Evolutionary conservation across 2,797 vertebrate species (phyloP), one percentile per base, ranked within the genome.

Genomic region (Nannoperca australis): DNA sequence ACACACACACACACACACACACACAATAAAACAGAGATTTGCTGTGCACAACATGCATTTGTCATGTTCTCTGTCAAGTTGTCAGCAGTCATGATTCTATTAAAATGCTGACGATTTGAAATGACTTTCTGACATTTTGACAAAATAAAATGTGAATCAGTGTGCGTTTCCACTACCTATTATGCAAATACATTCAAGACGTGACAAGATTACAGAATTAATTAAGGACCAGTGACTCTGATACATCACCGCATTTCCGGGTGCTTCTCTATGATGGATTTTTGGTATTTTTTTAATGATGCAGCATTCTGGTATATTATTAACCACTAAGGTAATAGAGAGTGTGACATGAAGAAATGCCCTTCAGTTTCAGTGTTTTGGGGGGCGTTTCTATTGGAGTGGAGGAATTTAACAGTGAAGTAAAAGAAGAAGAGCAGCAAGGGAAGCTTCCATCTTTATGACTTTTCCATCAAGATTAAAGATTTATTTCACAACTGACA

Each of bases 1-100:
- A 80, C n/a, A n/a, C n/a, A n/a, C n/a, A n/a, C n/a, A n/a, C n/a
- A n/a, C n/a, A 58, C 50, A 27, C 45, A 64, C 55, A 51, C 70
- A 67, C 45, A 49, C n/a, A 80, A 5, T 22, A 44, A 79, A 60
- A 44, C 18, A 24, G 8, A 71, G 47, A 63, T 67, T 69, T 36
- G 38, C 22, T 58, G 49, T 70, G 22, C 13, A 12, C 6, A 20
- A 24, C 27, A 12, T 51, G 30, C 27, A 44, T 78, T 60, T 42
- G 42, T 64, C 53, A 58, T 65, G 34, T 66, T 68, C 27, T 66
- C 10, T 54, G 50, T 70, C 38, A 70, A 18, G 38, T 44, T 68
- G 47, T 73, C 50, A 22, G 36, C 15, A 15, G 32, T 11, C 24
- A 22, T 27, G 60, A 59, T 36, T 73, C 63, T 32, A 14, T 34